phyloP scores from a whole-genome alignment of 1,140 invertebrate species.

The Drosophila saltans region DNA sequence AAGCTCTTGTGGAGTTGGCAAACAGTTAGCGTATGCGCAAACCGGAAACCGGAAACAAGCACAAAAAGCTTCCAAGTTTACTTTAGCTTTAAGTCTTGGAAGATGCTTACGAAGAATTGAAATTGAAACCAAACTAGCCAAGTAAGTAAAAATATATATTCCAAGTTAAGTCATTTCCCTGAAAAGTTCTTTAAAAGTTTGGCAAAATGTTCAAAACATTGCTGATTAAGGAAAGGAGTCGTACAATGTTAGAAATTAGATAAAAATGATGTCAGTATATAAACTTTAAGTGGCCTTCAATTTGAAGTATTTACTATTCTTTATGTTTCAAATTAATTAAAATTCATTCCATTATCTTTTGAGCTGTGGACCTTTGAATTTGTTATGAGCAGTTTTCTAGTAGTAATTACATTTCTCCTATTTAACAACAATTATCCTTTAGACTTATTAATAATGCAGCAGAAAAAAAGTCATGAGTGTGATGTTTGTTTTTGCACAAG shows the following conservation, averaged over 20 bases:
- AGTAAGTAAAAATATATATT: background rate
- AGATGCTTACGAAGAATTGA: conserved; percentile 17
- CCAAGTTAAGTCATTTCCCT: background rate
- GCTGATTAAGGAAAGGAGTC: background rate
- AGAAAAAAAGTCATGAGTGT: no score
- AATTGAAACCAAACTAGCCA: background rate
- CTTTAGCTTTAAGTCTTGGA: conserved; percentile 36
- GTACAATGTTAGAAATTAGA: no score
- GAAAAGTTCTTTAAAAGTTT: background rate
- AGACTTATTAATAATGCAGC: no score
- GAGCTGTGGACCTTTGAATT: no score
- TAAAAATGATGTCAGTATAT: background rate
- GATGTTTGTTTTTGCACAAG: no score
- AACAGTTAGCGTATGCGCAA: conserved; percentile 38
- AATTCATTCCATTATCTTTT: no score
- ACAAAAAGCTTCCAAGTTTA: conserved; percentile 40
- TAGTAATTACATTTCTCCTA: no score
- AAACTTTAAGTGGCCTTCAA: background rate
- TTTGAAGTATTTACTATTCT: background rate
- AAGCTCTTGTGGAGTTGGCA: conserved; percentile 23
- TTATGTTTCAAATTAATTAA: no score
- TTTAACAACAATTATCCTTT: no score
- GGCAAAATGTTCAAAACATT: background rate
- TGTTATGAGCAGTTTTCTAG: no score
- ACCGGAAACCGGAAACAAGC: conserved; percentile 61